Evolutionary conservation across 2,888 invertebrate species (phyloP).

Genomic region (Therioaphis trifolii): DNA sequence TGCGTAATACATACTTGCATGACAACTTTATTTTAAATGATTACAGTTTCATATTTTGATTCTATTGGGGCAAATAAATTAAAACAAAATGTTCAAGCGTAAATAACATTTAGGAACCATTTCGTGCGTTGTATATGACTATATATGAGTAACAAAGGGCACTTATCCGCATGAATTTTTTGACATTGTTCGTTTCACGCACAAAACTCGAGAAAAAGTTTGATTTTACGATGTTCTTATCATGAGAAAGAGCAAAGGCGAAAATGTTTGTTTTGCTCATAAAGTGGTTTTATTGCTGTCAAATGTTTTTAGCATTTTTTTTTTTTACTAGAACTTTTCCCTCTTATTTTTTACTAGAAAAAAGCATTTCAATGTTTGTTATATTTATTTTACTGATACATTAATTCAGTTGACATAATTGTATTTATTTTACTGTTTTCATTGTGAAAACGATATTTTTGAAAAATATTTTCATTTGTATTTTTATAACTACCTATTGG

Average conservation of each 20-base stretch:
- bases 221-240: slow-evolving; percentile 35
- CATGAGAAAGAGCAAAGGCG: slow-evolving; percentile 29
- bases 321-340: background rate
- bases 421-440: background rate
- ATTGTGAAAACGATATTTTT: no score
- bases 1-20: background rate
- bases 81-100: slow-evolving; percentile 13
- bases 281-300: slow-evolving; percentile 49
- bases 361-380: slow-evolving; percentile 32
- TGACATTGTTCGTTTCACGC: slow-evolving; percentile 37
- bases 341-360: background rate
- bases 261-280: slow-evolving; percentile 53
- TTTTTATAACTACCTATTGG: no score
- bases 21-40: background rate
- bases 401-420: slow-evolving; percentile 14
- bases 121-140: slow-evolving; percentile 6
- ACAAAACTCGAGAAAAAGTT: slow-evolving; percentile 30
- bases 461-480: no score
- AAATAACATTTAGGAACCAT: slow-evolving; percentile 39
- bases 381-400: slow-evolving; percentile 20
- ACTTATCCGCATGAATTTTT: slow-evolving; percentile 32
- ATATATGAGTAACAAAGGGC: background rate
- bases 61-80: slow-evolving; percentile 52
- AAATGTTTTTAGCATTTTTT: slow-evolving; percentile 24
- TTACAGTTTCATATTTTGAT: slow-evolving; percentile 29